Evolutionary conservation across 2,888 invertebrate genomes (phyloP).

Genomic region (Zhuqinia jingwanae): DNA sequence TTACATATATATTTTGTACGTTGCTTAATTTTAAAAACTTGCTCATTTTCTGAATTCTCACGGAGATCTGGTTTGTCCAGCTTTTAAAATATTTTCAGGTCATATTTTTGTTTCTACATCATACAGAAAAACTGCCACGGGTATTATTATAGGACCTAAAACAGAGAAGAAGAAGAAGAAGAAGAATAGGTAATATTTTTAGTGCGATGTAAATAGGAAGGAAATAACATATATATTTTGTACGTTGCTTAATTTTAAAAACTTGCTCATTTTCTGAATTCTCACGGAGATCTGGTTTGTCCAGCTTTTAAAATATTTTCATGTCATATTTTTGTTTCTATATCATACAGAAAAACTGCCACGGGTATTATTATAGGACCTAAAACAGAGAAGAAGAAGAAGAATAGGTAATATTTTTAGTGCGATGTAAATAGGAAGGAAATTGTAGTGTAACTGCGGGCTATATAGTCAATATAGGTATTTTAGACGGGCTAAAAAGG

Average conservation of each 20-base stretch:
- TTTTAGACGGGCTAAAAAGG: no score
- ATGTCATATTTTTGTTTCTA: slow-evolving; percentile 3
- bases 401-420: no score
- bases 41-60: slow-evolving; percentile 68
- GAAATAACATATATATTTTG: neutral
- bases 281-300: slow-evolving; percentile 72
- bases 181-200: no score
- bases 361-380: slow-evolving; percentile 36
- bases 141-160: slow-evolving; percentile 39
- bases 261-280: slow-evolving; percentile 63
- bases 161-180: no score
- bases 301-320: slow-evolving; percentile 54
- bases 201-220: slow-evolving; percentile 10
- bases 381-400: no score
- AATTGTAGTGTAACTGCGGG: neutral
- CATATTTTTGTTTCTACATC: slow-evolving; percentile 1
- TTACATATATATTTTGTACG: neutral
- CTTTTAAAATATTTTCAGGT: slow-evolving; percentile 52
- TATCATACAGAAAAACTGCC: neutral
- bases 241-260: neutral
- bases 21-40: slow-evolving; percentile 34
- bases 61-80: slow-evolving; percentile 68
- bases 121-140: neutral
- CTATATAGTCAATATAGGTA: neutral
- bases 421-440: slow-evolving; percentile 1